Conservation (phyloP, 2,888 invertebrate genomes). For the Ernsta delagoae region DNA sequence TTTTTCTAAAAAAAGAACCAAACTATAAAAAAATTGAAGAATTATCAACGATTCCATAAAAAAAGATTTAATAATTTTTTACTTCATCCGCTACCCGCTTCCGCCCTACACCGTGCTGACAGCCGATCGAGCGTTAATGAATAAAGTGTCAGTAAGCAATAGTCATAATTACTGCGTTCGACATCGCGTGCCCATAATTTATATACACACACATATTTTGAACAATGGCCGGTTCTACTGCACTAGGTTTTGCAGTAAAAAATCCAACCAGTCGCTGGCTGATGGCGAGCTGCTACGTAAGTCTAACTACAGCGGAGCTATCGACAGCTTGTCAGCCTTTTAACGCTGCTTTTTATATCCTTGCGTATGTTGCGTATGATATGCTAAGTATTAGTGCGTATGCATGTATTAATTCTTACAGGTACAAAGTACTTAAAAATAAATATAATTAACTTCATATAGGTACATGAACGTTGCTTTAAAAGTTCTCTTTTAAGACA, state of each 20-base stretch:
- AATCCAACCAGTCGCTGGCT: constrained; percentile 11
- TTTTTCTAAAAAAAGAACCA: too few species aligned
- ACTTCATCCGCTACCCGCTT: background rate
- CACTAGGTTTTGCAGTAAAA: constrained; percentile 31
- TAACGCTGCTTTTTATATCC: background rate
- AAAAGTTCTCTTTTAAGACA: too few species aligned
- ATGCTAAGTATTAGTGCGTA: background rate
- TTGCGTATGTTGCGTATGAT: background rate
- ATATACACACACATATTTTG: constrained; percentile 36
- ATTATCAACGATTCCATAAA: too few species aligned
- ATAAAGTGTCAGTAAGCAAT: constrained; percentile 37
- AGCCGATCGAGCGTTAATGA: constrained; percentile 31
- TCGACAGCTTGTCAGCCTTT: constrained; percentile 29
- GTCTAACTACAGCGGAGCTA: constrained; percentile 1
- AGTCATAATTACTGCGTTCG: constrained; percentile 36
- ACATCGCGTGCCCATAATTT: constrained; percentile 38
- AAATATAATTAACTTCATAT: too few species aligned
- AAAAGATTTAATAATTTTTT: background rate
- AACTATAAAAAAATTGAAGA: too few species aligned
- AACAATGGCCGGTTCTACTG: constrained; percentile 37
- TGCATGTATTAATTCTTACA: too few species aligned
- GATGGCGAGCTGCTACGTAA: constrained; percentile 14
- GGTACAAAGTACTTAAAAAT: too few species aligned
- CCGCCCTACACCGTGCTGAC: background rate
- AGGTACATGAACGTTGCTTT: too few species aligned